Conservation (phyloP, 2,113 vertebrate genomes). For the Collichthys lucidus region DNA sequence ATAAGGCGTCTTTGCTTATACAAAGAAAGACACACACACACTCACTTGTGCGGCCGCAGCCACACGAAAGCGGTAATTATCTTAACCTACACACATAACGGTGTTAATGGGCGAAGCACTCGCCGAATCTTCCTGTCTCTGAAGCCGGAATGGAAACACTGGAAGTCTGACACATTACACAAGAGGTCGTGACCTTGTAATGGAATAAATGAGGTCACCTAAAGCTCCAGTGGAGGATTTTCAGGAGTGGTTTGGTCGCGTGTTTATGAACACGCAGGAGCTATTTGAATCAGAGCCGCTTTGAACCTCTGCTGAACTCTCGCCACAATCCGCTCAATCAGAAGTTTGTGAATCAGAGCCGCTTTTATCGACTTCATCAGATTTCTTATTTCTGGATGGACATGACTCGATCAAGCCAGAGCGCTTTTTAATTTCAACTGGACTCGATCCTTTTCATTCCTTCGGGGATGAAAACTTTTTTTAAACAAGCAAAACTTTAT, state of each 20-base stretch:
- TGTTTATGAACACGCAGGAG: not conserved
- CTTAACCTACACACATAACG: conserved; percentile 45
- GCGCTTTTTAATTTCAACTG: not conserved
- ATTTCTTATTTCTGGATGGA: not conserved
- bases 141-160: conserved; percentile 17
- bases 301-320: conserved; percentile 26
- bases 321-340: not conserved
- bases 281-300: conserved; percentile 3
- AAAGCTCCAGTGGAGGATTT: conserved; percentile 2
- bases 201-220: conserved; percentile 33
- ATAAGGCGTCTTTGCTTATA: conserved; percentile 64
- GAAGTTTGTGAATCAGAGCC: conserved; percentile 32
- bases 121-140: conserved; percentile 24
- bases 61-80: conserved; percentile 49
- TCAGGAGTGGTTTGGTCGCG: not conserved
- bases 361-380: not conserved
- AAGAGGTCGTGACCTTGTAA: conserved; percentile 48
- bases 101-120: conserved; percentile 55
- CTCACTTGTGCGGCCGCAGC: not conserved
- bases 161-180: conserved; percentile 45
- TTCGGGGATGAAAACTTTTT: not conserved
- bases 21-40: conserved; percentile 23
- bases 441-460: not conserved
- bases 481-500: not conserved
- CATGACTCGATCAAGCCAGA: not conserved